Evolutionary conservation across 2,888 invertebrate species (phyloP).

Genomic region (Gryllus longicercus): DNA sequence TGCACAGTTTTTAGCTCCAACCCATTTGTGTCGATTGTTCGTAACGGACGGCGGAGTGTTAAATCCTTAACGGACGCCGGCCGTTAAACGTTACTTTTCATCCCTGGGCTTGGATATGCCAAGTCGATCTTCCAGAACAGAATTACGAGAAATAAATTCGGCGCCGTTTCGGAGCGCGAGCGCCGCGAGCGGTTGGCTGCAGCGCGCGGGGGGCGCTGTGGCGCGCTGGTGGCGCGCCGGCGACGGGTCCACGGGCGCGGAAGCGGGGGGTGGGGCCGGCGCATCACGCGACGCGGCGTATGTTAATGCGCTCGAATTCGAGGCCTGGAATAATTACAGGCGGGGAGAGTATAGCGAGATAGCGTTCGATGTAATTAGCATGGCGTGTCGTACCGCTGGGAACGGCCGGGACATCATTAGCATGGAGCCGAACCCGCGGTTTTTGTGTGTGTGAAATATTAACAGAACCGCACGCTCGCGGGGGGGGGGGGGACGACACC

Average conservation of each 20-base stretch:
- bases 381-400: conserved; percentile 5
- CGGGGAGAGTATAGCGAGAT: conserved; percentile 9
- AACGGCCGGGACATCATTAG: conserved; percentile 7
- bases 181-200: too few relatives aligned
- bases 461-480: background rate
- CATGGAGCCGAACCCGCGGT: background rate
- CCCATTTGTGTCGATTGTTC: too few relatives aligned
- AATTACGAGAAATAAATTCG: too few relatives aligned
- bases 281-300: background rate
- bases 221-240: background rate
- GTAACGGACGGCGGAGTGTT: too few relatives aligned
- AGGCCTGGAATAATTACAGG: conserved; percentile 17
- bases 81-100: too few relatives aligned
- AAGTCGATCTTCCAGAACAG: too few relatives aligned
- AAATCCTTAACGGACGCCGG: too few relatives aligned
- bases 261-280: background rate
- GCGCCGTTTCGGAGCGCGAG: too few relatives aligned
- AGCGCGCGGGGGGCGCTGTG: background rate
- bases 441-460: conserved; percentile 17
- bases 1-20: too few relatives aligned
- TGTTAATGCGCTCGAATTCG: conserved; percentile 17
- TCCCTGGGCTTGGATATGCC: too few relatives aligned
- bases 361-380: conserved; percentile 7
- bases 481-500: background rate
- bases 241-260: background rate